These are phyloP conservation scores for Eucera pruinosa DNA, from an alignment of 2,888 invertebrate species.

Conservation along the genomic window DNA sequence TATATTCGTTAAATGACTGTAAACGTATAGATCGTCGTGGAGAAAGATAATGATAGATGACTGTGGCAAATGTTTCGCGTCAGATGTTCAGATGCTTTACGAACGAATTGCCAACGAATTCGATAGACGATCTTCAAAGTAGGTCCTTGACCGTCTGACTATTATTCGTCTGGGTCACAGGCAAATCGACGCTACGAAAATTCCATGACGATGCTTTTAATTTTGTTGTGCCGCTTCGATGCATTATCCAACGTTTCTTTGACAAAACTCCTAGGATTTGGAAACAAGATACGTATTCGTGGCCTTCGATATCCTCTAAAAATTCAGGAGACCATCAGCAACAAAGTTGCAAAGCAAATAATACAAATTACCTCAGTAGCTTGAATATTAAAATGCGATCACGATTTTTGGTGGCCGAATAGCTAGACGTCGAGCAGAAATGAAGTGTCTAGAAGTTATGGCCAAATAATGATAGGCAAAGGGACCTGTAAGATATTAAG, in stretches of 20 bases:
- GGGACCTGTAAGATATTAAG: too few species aligned
- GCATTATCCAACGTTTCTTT: slow-evolving; percentile 1
- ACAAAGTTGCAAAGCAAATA: not conserved
- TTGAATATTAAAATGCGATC: not conserved
- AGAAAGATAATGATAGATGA: slow-evolving; percentile 38
- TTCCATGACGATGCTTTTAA: not conserved
- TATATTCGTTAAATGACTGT: too few species aligned
- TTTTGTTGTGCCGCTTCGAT: not conserved
- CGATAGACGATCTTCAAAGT: slow-evolving; percentile 60
- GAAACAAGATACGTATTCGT: not conserved
- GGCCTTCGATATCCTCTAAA: not conserved
- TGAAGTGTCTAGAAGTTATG: too few species aligned
- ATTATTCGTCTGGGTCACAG: slow-evolving; percentile 55
- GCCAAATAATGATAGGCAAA: too few species aligned
- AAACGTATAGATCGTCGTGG: too few species aligned
- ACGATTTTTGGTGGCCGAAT: not conserved
- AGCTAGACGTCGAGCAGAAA: too few species aligned
- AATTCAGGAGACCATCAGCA: slow-evolving; percentile 9
- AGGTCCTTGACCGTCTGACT: slow-evolving; percentile 70
- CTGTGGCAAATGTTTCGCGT: slow-evolving; percentile 18
- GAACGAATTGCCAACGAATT: slow-evolving; percentile 31
- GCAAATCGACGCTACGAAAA: not conserved
- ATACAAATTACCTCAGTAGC: slow-evolving; percentile 4
- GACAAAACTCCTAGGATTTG: not conserved
- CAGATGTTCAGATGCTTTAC: slow-evolving; percentile 42